Percentiles rank a stretch among this genome's conserved stretches.
Evolutionary conservation across 2,113 vertebrate genomes (phyloP).

Genomic region (Pachypanchax playfairii): DNA sequence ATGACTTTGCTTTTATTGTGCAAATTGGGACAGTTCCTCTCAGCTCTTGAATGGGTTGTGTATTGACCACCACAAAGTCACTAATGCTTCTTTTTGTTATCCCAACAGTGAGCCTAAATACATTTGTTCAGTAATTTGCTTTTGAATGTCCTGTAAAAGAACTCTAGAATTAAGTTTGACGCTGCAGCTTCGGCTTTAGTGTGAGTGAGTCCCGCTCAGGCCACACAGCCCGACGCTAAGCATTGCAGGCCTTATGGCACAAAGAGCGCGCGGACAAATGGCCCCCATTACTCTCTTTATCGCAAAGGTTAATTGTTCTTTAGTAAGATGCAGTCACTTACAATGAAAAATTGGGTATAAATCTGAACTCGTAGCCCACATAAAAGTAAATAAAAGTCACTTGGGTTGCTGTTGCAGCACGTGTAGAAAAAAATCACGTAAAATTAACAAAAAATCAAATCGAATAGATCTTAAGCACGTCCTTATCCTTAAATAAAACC

Average conservation of each 20-base stretch:
- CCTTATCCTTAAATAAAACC: no score
- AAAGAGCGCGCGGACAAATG: conserved; percentile 56
- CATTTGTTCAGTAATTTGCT: conserved; percentile 55
- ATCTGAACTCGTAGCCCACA: neutral
- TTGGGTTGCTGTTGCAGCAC: neutral
- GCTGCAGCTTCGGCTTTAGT: neutral
- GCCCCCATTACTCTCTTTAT: conserved; percentile 30
- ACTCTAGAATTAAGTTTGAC: conserved; percentile 31
- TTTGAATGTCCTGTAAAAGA: conserved; percentile 50
- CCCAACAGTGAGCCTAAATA: conserved; percentile 38
- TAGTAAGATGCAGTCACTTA: neutral
- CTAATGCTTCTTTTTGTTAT: conserved; percentile 62
- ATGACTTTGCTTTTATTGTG: conserved; percentile 53
- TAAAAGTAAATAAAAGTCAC: neutral
- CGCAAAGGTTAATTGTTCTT: conserved; percentile 12
- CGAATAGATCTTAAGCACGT: no score
- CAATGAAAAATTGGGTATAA: neutral
- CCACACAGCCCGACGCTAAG: conserved; percentile 47
- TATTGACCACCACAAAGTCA: conserved; percentile 35
- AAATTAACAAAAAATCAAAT: no score
- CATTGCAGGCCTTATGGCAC: conserved; percentile 20
- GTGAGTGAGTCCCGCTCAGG: conserved; percentile 21
- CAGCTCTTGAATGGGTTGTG: conserved; percentile 25
- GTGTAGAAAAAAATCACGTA: no score
- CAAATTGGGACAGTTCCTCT: conserved; percentile 45